Evolutionary conservation across 2,888 invertebrate species (phyloP).

Genomic region (Watsonalla cultraria): DNA sequence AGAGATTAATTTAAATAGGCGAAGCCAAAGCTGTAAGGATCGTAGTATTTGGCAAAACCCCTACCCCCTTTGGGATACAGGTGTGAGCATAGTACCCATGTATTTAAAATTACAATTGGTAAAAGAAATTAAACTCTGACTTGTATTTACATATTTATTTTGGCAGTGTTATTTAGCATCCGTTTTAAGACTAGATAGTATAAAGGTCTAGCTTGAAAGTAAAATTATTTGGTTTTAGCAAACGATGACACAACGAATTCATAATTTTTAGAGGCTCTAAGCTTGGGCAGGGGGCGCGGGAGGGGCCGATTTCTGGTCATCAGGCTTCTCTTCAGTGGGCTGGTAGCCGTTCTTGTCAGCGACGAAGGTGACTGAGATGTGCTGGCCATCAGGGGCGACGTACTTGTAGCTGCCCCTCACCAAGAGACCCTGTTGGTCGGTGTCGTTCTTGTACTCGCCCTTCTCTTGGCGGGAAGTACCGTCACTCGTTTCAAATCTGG

Average conservation of each 20-base stretch:
- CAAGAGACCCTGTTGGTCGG: constrained; percentile 80
- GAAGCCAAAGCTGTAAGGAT: no score
- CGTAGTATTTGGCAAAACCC: no score
- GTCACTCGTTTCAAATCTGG: constrained; percentile 82
- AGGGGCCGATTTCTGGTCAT: constrained; percentile 13
- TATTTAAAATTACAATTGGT: no score
- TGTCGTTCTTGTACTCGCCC: constrained; percentile 81
- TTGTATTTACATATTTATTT: constrained; percentile 24
- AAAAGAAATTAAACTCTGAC: constrained; percentile 6
- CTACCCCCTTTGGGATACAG: no score
- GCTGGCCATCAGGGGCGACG: constrained; percentile 81
- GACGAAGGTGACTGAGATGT: constrained; percentile 79
- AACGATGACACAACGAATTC: constrained; percentile 2
- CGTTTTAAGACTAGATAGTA: constrained; percentile 19
- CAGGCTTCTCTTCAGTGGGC: constrained; percentile 54
- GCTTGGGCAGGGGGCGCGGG: constrained; percentile 17
- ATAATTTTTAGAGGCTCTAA: constrained; percentile 6
- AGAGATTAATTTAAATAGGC: no score
- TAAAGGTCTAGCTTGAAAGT: constrained; percentile 17
- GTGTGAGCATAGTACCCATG: no score
- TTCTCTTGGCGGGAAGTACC: constrained; percentile 82
- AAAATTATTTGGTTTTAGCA: constrained; percentile 35
- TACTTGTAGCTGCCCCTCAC: constrained; percentile 82
- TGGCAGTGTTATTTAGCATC: constrained; percentile 23
- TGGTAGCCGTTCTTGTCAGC: constrained; percentile 82